Conservation (phyloP, 1,140 invertebrate genomes). For the Harpegnathos saltator region DNA sequence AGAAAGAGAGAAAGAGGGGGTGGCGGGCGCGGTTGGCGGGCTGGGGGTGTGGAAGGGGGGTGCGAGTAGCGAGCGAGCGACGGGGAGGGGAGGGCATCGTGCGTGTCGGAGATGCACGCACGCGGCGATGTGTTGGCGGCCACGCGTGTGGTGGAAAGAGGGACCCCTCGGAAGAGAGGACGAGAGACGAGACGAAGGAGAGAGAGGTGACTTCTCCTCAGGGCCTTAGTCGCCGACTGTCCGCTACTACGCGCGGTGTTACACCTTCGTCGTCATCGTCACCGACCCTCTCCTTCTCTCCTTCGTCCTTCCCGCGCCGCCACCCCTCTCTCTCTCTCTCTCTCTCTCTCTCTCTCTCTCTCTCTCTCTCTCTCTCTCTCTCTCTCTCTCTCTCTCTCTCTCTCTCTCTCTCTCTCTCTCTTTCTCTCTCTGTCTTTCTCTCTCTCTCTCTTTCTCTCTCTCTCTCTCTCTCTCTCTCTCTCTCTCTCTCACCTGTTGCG, state of each 20-base stretch:
- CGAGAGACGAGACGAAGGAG: slow-evolving; percentile 72
- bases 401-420: slow-evolving; percentile 64
- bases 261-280: slow-evolving; percentile 70
- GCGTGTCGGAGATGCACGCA: slow-evolving; percentile 66
- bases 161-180: slow-evolving; percentile 72
- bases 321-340: slow-evolving; percentile 46
- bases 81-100: slow-evolving; percentile 40
- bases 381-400: slow-evolving; percentile 63
- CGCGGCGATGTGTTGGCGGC: slow-evolving; percentile 65
- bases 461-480: no score
- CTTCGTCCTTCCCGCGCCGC: background rate
- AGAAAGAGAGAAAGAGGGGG: slow-evolving; percentile 27
- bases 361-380: slow-evolving; percentile 61
- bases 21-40: slow-evolving; percentile 32
- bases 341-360: slow-evolving; percentile 64
- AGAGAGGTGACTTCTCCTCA: slow-evolving; percentile 80
- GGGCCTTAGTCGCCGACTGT: slow-evolving; percentile 81
- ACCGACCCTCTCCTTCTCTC: slow-evolving; percentile 2
- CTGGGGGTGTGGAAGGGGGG: background rate
- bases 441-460: no score
- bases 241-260: slow-evolving; percentile 79
- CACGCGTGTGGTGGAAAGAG: slow-evolving; percentile 72
- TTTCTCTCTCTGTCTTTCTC: no score
- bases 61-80: background rate
- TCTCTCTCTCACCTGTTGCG: slow-evolving; percentile 65